These are phyloP conservation scores for Mimachlamys varia DNA, from an alignment of 2,888 invertebrate genomes.

Conservation along the genomic window DNA sequence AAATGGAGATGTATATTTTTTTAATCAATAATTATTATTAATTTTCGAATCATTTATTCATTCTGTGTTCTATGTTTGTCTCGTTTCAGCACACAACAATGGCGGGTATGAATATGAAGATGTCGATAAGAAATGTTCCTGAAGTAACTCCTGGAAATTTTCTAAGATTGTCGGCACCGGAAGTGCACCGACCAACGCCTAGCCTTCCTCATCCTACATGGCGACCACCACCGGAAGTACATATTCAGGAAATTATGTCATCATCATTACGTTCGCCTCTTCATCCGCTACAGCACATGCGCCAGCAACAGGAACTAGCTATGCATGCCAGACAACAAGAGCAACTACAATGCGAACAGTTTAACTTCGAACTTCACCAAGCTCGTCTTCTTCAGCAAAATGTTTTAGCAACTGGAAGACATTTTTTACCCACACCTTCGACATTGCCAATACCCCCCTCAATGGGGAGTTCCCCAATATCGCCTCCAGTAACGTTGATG, in stretches of 20 bases:
- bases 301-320: conserved; percentile 41
- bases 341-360: conserved; percentile 51
- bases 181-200: conserved; percentile 40
- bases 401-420: conserved; percentile 67
- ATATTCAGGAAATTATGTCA: conserved; percentile 41
- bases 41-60: neutral
- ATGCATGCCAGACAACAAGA: conserved; percentile 40
- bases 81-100: neutral
- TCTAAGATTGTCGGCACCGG: conserved; percentile 8
- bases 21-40: too few relatives aligned
- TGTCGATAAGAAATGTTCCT: neutral
- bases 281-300: conserved; percentile 46
- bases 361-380: conserved; percentile 72
- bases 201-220: conserved; percentile 42
- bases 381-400: conserved; percentile 71
- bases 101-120: neutral
- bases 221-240: conserved; percentile 28
- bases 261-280: conserved; percentile 45
- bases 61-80: neutral
- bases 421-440: conserved; percentile 55
- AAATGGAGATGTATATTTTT: too few relatives aligned
- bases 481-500: conserved; percentile 52
- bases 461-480: conserved; percentile 36
- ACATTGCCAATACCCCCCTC: conserved; percentile 44
- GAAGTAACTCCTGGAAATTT: neutral